Conservation (phyloP, 2,113 vertebrate species). For the Noctilio leporinus region DNA sequence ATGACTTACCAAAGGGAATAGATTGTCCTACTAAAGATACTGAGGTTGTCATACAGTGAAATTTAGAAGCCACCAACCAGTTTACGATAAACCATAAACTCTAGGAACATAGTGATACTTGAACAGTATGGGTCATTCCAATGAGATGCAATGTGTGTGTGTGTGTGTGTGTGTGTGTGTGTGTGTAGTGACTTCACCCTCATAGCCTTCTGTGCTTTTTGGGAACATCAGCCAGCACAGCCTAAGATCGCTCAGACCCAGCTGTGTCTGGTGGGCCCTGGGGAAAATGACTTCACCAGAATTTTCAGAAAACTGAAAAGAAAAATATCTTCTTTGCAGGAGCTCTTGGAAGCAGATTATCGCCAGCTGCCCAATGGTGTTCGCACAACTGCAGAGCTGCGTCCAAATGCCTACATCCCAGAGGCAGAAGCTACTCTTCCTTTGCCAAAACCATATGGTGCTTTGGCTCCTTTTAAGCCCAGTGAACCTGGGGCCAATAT, state of each 20-base stretch:
- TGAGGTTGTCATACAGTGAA: background rate
- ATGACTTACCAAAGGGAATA: background rate
- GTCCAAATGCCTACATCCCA: constrained; percentile 86
- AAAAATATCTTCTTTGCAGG: constrained; percentile 73
- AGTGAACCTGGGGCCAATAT: constrained; percentile 79
- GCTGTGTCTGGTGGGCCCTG: background rate
- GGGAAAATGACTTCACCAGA: background rate
- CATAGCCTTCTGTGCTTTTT: background rate
- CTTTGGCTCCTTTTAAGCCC: constrained; percentile 86
- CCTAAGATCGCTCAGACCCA: background rate
- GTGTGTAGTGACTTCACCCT: background rate
- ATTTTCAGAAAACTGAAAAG: constrained; percentile 34
- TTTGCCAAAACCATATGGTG: constrained; percentile 85
- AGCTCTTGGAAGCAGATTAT: constrained; percentile 75
- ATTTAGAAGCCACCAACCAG: background rate
- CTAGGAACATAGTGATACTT: fast-evolving
- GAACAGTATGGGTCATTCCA: background rate
- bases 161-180: background rate
- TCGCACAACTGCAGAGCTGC: constrained; percentile 80
- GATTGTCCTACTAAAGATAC: background rate
- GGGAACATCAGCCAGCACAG: background rate
- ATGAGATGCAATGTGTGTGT: fast-evolving
- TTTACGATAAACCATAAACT: background rate
- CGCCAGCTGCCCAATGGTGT: constrained; percentile 70
- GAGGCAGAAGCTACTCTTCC: constrained; percentile 72